phyloP scores from a whole-genome alignment of 2,888 invertebrate species.

The Daptonema setosum region DNA sequence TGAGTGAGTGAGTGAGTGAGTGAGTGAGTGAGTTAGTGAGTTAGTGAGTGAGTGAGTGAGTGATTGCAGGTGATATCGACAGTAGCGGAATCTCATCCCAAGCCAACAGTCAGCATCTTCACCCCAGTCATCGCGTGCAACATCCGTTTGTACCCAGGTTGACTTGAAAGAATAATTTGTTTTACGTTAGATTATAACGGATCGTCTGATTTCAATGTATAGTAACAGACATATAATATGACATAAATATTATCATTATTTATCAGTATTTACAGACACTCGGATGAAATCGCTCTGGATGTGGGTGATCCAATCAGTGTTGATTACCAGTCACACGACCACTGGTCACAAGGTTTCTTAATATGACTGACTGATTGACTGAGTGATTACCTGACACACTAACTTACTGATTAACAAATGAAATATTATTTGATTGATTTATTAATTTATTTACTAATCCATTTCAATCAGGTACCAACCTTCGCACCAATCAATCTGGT shows the following conservation, averaged over 20 bases:
- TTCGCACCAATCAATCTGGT: conserved; percentile 72
- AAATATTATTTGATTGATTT: too few species aligned
- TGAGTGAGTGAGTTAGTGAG: too few species aligned
- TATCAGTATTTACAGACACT: conserved; percentile 43
- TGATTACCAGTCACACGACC: conserved; percentile 59
- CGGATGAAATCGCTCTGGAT: conserved; percentile 83
- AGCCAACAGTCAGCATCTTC: neutral
- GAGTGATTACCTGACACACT: too few species aligned
- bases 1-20: too few species aligned
- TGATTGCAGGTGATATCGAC: too few species aligned
- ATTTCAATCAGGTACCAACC: conserved; percentile 52
- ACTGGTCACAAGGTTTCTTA: conserved; percentile 75
- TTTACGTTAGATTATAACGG: neutral
- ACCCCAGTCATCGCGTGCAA: conserved; percentile 51
- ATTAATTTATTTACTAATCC: too few species aligned
- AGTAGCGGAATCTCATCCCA: neutral
- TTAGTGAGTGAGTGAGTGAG: too few species aligned
- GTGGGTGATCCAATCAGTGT: conserved; percentile 92
- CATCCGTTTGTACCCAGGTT: neutral
- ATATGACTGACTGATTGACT: neutral
- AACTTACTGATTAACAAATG: too few species aligned
- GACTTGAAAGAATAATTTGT: neutral
- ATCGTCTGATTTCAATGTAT: neutral
- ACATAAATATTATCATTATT: neutral
- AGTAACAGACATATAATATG: neutral